Evolutionary conservation across 2,113 vertebrate genomes (phyloP).

Genomic region (Pachypanchax playfairii): DNA sequence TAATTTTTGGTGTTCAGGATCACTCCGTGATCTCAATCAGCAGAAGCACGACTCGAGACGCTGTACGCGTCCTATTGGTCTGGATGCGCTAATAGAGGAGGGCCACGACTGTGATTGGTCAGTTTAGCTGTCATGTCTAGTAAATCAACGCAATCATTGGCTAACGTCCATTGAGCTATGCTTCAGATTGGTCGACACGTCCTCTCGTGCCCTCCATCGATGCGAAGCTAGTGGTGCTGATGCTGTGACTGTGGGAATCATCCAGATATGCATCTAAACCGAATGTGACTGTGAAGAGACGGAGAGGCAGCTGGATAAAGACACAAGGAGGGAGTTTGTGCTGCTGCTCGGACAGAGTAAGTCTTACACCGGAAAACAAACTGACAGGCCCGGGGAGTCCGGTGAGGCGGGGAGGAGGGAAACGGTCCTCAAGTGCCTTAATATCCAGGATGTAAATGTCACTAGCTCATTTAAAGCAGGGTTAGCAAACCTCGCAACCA

Average conservation of each 20-base stretch:
- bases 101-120: constrained; percentile 27
- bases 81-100: neutral
- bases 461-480: constrained; percentile 18
- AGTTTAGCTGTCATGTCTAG: neutral
- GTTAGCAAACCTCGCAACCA: neutral
- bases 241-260: constrained; percentile 72
- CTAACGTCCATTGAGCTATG: neutral
- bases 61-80: constrained; percentile 61
- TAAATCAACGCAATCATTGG: constrained; percentile 29
- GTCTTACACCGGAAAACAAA: constrained; percentile 19
- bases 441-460: constrained; percentile 1
- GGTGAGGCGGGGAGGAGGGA: constrained; percentile 27
- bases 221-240: constrained; percentile 65
- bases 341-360: constrained; percentile 48
- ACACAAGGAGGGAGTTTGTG: constrained; percentile 15
- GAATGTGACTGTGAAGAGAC: constrained; percentile 19
- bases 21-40: constrained; percentile 16
- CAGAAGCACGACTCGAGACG: constrained; percentile 14
- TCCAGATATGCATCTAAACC: constrained; percentile 65
- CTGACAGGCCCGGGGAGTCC: constrained; percentile 19
- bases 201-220: constrained; percentile 31
- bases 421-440: neutral
- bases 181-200: constrained; percentile 47
- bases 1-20: constrained; percentile 1
- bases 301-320: neutral